Percentiles rank a stretch among this genome's conserved stretches.
Evolutionary conservation across 2,113 vertebrate species (phyloP).

Genomic region (Sphyrna mokarran): DNA sequence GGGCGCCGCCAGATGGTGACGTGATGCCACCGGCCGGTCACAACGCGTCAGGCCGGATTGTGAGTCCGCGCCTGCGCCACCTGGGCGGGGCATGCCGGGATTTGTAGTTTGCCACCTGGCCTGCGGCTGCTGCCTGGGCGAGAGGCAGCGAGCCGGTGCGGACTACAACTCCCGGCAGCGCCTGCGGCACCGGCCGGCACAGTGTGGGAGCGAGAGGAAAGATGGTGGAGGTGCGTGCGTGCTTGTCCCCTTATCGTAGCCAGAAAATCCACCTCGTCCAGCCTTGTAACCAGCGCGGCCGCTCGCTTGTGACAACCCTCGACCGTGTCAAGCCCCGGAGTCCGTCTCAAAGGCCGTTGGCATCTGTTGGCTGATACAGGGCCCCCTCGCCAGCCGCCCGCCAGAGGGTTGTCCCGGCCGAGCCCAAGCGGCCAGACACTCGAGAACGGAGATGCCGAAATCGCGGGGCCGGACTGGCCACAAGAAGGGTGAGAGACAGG

Average conservation of each 20-base stretch:
- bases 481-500: slow-evolving; percentile 11
- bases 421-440: neutral
- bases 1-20: neutral
- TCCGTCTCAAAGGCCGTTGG: neutral
- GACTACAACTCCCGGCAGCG: neutral
- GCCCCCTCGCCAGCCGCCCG: neutral
- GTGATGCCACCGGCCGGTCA: neutral
- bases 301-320: neutral
- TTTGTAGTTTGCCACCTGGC: neutral
- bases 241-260: neutral
- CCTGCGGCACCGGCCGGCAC: neutral
- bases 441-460: neutral
- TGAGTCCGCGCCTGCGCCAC: neutral
- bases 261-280: neutral
- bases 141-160: neutral
- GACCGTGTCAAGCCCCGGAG: neutral
- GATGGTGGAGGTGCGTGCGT: slow-evolving; percentile 19
- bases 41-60: neutral
- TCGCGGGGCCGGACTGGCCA: slow-evolving; percentile 3
- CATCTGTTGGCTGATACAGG: slow-evolving; percentile 7
- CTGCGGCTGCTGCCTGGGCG: neutral
- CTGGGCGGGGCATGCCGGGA: neutral
- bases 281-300: neutral
- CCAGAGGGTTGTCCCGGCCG: neutral
- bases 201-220: slow-evolving; percentile 16